phyloP scores from a whole-genome alignment of 2,797 vertebrate species.

The Antrozous pallidus region DNA sequence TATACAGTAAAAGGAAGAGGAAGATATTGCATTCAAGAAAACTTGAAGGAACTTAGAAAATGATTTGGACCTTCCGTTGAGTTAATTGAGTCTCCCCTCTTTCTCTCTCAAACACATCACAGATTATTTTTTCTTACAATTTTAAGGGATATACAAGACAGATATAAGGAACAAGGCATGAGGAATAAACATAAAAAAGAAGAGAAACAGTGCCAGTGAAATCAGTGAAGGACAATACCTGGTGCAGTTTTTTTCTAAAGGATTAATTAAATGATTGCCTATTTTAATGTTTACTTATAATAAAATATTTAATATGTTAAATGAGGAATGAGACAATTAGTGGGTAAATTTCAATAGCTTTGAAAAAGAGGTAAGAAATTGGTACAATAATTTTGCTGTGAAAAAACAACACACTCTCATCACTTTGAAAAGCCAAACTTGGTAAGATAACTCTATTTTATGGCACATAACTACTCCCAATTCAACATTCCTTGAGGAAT shows the following conservation, averaged over 20 bases:
- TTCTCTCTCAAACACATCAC: background rate
- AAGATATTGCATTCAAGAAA: constrained; percentile 3
- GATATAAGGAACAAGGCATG: background rate
- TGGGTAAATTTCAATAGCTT: background rate
- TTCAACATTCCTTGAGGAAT: background rate
- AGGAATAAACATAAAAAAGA: background rate
- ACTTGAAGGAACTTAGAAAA: background rate
- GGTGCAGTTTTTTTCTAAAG: background rate
- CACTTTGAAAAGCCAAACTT: background rate
- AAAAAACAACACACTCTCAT: background rate
- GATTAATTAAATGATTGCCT: background rate
- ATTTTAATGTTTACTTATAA: background rate
- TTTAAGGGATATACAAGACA: background rate
- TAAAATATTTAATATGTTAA: background rate
- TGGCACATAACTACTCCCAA: background rate
- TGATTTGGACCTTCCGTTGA: background rate
- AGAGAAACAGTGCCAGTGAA: background rate
- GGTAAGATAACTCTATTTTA: background rate
- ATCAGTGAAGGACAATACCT: background rate
- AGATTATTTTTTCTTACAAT: background rate
- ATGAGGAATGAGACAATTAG: background rate
- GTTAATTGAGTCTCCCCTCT: background rate
- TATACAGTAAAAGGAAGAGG: background rate
- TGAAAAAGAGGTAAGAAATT: background rate
- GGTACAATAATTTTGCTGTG: background rate